These are phyloP conservation scores for Phyto melanocephala DNA, from an alignment of 2,888 invertebrate species.

Conservation along the genomic window DNA sequence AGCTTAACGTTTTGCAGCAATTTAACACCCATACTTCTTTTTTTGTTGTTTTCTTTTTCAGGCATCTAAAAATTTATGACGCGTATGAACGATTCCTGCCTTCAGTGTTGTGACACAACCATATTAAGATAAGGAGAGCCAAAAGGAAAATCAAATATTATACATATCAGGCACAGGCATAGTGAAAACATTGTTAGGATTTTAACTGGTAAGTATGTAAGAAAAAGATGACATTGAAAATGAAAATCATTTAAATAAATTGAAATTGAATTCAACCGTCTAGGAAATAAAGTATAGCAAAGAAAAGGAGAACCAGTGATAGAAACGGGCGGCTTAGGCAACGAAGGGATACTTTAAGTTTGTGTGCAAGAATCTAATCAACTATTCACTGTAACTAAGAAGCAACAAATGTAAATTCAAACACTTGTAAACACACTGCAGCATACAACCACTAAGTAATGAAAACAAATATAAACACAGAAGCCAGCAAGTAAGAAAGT, in stretches of 20 bases:
- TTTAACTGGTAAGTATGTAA: neutral
- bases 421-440: neutral
- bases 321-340: neutral
- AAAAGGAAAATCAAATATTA: neutral
- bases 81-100: slow-evolving; percentile 50
- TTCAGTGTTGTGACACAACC: slow-evolving; percentile 45
- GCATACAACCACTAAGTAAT: neutral
- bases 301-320: neutral
- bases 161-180: neutral
- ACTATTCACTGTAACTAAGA: neutral
- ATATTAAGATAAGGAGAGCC: slow-evolving; percentile 17
- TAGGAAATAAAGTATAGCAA: neutral
- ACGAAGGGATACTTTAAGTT: neutral
- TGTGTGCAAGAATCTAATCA: slow-evolving; percentile 7
- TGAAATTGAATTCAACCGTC: slow-evolving; percentile 34
- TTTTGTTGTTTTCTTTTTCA: neutral
- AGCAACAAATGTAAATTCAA: neutral
- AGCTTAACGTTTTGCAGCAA: neutral
- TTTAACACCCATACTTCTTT: slow-evolving; percentile 21
- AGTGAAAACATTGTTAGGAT: neutral
- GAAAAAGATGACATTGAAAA: slow-evolving; percentile 43
- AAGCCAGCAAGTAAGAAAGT: too few relatives aligned
- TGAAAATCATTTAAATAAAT: slow-evolving; percentile 56
- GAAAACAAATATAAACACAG: neutral
- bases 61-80: slow-evolving; percentile 45